Evolutionary conservation across 2,888 invertebrate species (phyloP).

Genomic region (Tiliacea citrago): DNA sequence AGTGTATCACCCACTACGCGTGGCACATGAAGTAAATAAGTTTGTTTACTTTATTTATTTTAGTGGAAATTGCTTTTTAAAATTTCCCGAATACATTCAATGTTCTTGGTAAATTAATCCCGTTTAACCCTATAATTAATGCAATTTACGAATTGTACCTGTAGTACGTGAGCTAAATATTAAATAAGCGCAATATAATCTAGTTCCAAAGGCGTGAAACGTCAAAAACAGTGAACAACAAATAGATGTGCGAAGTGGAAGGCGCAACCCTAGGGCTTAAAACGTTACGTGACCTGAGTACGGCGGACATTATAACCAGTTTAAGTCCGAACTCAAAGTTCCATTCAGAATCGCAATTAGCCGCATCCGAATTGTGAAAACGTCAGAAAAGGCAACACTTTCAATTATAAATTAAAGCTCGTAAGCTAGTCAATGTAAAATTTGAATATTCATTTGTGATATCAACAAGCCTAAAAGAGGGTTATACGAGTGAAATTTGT

Average conservation of each 20-base stretch:
- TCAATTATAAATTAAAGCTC: slow-evolving; percentile 72
- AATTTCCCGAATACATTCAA: slow-evolving; percentile 16
- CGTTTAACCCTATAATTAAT: slow-evolving; percentile 40
- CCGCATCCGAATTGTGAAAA: slow-evolving; percentile 72
- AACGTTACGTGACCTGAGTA: slow-evolving; percentile 82
- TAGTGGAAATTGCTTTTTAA: slow-evolving; percentile 2
- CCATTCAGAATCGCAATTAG: slow-evolving; percentile 86
- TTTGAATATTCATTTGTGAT: slow-evolving; percentile 72
- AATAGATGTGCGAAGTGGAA: slow-evolving; percentile 78
- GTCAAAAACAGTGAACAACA: slow-evolving; percentile 79
- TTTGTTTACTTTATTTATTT: slow-evolving; percentile 31
- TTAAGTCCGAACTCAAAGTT: slow-evolving; percentile 80
- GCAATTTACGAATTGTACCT: slow-evolving; percentile 51
- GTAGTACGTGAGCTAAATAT: slow-evolving; percentile 54
- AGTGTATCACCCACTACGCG: slow-evolving; percentile 2
- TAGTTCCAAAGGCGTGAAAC: slow-evolving; percentile 78
- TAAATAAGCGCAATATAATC: slow-evolving; percentile 62
- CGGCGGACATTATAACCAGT: slow-evolving; percentile 80
- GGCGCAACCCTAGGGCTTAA: slow-evolving; percentile 79
- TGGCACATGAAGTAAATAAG: slow-evolving; percentile 7
- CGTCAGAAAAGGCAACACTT: slow-evolving; percentile 76
- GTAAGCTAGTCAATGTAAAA: slow-evolving; percentile 70
- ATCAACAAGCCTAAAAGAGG: slow-evolving; percentile 65
- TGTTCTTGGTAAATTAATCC: slow-evolving; percentile 32
- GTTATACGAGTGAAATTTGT: slow-evolving; percentile 63